Evolutionary conservation across 2,113 vertebrate genomes (phyloP), one percentile per base, ranked within the genome.

Genomic region (Erinaceus europaeus): DNA sequence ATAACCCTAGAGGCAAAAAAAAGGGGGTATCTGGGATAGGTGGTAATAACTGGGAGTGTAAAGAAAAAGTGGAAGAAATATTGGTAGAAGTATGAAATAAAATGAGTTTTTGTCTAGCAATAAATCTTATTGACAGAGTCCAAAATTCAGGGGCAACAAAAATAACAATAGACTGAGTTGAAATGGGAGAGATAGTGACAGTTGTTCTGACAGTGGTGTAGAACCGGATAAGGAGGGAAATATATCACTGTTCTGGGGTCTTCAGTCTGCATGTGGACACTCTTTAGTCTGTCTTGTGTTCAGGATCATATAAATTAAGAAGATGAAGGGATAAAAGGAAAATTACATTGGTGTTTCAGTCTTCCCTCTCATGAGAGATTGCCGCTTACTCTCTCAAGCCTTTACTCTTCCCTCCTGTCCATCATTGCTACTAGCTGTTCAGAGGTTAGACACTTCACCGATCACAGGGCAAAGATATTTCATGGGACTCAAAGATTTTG

Each of bases 191-290:
- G 27, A 40, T 29, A 55, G n/a, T 9, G 29, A 23, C 6, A 29
- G 29, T 5, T 27, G 40, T 53, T 34, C 50, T 55, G 52, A 21
- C 4, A n/a, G n/a, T 13, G 29, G 44, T 23, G 17, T 7, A 4
- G 10, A 15, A 5, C 4, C 10, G 40, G 1, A 9, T 3, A 38
- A 38, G 65, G 32, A 48, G n/a, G 8, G 48, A 59, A 32, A 32
- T 3, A 11, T 10, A 1, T 5, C 42, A 14, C 9, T 29, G 23
- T 15, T 34, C 15, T 9, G 17, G 2, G 5, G 4, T 13, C 55
- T 15, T 40, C 55, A 17, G 3, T 9, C 48, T 34, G 34, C 36
- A 13, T 27, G 15, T 38, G 12, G 11, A 44, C 72, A 44, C 55
- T 62, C 6, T 23, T 25, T 5, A 48, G 5, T 3, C 17, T 14